These are phyloP conservation scores for Chrysina gloriosa DNA, from an alignment of 2,888 invertebrate species.

Conservation along the genomic window DNA sequence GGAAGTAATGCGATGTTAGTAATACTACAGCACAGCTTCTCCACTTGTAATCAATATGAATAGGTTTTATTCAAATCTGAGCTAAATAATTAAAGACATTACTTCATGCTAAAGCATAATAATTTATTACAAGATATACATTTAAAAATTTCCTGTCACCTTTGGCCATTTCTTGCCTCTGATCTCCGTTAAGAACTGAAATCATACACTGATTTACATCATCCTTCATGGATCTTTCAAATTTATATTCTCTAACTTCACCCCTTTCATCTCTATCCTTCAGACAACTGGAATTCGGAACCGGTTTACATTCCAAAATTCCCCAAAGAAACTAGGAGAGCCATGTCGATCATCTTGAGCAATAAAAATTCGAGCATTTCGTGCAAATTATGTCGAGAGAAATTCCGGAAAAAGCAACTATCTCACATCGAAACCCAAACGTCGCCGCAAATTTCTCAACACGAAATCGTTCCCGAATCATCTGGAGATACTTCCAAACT, in stretches of 20 bases:
- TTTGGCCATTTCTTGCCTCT: too few species aligned
- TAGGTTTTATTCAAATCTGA: too few species aligned
- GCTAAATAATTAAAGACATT: too few species aligned
- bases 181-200: too few species aligned
- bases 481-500: slow-evolving; percentile 28
- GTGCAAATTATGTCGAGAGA: slow-evolving; percentile 36
- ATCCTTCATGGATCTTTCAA: neutral
- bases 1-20: too few species aligned
- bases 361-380: slow-evolving; percentile 38
- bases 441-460: slow-evolving; percentile 33
- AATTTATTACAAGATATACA: too few species aligned
- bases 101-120: too few species aligned
- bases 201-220: too few species aligned
- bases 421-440: slow-evolving; percentile 40
- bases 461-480: neutral
- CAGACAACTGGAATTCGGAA: slow-evolving; percentile 20
- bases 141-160: too few species aligned
- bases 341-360: slow-evolving; percentile 51
- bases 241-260: neutral
- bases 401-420: slow-evolving; percentile 35
- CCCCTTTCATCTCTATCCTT: neutral
- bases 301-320: slow-evolving; percentile 46
- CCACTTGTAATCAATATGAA: too few species aligned
- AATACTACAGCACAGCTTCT: too few species aligned
- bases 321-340: slow-evolving; percentile 55